These are phyloP conservation scores for Limosa lapponica DNA, from an alignment of 2,797 vertebrate genomes.

Conservation along the genomic window DNA sequence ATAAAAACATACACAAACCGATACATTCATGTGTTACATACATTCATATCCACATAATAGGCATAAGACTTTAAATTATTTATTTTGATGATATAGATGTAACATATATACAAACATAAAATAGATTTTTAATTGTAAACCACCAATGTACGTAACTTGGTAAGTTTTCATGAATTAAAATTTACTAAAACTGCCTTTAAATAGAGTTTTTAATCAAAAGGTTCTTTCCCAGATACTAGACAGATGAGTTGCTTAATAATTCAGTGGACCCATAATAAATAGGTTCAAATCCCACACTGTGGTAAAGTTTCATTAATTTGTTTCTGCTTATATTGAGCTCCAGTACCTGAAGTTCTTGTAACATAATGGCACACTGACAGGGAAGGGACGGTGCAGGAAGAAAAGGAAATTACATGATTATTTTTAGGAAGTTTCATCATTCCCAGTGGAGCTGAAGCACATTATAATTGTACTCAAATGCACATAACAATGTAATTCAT, in stretches of 20 bases:
- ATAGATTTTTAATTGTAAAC: background rate
- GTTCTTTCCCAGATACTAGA: background rate
- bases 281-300: background rate
- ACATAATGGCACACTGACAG: conserved; percentile 10
- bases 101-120: background rate
- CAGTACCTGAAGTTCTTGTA: conserved; percentile 17
- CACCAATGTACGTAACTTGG: background rate
- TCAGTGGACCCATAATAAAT: conserved; percentile 1
- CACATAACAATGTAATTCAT: conserved; percentile 33
- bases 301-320: conserved; percentile 39
- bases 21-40: background rate
- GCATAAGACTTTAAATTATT: background rate
- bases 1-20: background rate
- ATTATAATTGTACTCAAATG: conserved; percentile 41
- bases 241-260: conserved; percentile 42
- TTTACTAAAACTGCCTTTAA: background rate
- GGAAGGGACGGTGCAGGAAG: background rate
- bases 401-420: conserved; percentile 58
- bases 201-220: background rate
- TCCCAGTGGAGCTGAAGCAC: conserved; percentile 14
- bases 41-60: background rate
- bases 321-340: conserved; percentile 35
- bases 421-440: conserved; percentile 55
- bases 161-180: background rate
- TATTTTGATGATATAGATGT: background rate